Base-by-base conservation (phyloP, 1,140 invertebrate genomes). In the Drosophila kanapiae region DNA sequence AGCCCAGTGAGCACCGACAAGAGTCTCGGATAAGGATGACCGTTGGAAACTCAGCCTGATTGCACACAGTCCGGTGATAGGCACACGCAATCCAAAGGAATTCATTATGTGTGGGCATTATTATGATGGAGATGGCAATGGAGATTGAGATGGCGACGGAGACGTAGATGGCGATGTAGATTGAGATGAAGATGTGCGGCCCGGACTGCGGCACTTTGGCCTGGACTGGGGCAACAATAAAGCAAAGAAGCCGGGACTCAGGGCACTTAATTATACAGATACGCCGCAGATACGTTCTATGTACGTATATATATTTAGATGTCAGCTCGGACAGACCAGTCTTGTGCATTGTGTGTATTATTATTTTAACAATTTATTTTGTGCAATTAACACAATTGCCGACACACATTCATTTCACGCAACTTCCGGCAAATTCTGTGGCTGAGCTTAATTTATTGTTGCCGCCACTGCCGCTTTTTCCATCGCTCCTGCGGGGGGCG, bases 351-450 rank as follows among this genome's bases (percentile, higher is more conserved):
- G 86, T 49, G 54, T 76, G 71, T 88, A 75, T 81, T 88, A 88
- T 88, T 90, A 90, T 88, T 88, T 88, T 88, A 88, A 88, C 84
- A 88, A 88, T 90, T 90, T 88, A 88, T 88, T 88, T 88, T 90
- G 78, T 77, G 84, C 85, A 88, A 88, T 88, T 88, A 88, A 88
- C 84, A 90, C 84, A 88, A 88, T 88, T 88, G 85, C 84, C 85
- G 81, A 88, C 81, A 90, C 84, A 87, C 84, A 87, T 87, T 88
- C 84, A 80, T 80, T 88, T 84, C 84, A 71, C 85, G 64, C 81
- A 84, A 75, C 81, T 85, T 84, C 85, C 85, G 84, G 74, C 49
- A 35, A 75, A 80, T 56, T 79, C 69, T 81, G 75, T 69, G 85
- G 60, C 62, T 90, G 85, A 88, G 84, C 84, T 88, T 90, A 84